Percentiles rank a stretch among this genome's conserved stretches.
These are phyloP conservation scores for Rhabdomys dilectus DNA, from an alignment of 2,113 vertebrate species.

Conservation along the genomic window DNA sequence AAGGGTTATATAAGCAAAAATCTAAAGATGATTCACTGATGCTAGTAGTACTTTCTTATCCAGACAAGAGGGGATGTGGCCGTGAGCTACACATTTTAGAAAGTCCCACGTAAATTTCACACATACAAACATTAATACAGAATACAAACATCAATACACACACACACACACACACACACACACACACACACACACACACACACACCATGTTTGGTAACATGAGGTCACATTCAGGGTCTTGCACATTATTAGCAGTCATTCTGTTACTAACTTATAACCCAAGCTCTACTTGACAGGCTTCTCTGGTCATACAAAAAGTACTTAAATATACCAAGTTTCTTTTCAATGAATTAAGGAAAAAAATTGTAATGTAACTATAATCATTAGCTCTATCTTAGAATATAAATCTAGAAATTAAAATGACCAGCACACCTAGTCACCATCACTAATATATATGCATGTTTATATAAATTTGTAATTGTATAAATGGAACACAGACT, in stretches of 20 bases:
- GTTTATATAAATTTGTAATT: not conserved
- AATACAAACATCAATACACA: not conserved
- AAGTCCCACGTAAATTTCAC: not conserved
- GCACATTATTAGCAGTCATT: not conserved
- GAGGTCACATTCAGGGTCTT: not conserved
- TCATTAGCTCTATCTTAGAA: not conserved
- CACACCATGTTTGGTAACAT: not conserved
- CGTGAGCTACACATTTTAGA: not conserved
- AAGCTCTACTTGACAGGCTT: not conserved
- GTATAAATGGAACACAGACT: not conserved
- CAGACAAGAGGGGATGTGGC: not conserved
- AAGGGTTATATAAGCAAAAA: not conserved
- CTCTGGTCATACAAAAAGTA: slow-evolving; percentile 7
- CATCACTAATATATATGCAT: not conserved
- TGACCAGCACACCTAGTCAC: not conserved
- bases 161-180: too few species aligned
- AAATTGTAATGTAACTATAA: not conserved
- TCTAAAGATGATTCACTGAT: not conserved
- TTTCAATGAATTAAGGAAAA: slow-evolving; percentile 35
- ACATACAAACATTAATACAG: not conserved
- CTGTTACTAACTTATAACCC: not conserved
- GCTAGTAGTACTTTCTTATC: not conserved
- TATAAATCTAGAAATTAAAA: slow-evolving; percentile 37
- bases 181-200: not conserved
- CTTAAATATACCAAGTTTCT: slow-evolving; percentile 3